Evolutionary conservation across 2,113 vertebrate species (phyloP).

Genomic region (Epinephelus fuscoguttatus): DNA sequence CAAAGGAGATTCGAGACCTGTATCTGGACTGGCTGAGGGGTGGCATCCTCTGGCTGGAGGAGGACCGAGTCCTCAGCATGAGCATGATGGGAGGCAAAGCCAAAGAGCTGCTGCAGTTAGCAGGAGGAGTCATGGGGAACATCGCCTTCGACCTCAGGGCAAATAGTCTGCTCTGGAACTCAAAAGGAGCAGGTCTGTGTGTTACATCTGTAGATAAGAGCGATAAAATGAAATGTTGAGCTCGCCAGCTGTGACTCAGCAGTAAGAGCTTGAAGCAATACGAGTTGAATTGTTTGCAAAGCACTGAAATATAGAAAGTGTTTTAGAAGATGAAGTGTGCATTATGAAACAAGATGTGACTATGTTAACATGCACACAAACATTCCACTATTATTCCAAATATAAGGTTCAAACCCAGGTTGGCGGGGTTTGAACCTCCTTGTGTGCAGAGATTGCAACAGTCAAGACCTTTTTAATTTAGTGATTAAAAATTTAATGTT

Average conservation of each 20-base stretch:
- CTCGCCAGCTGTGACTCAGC: neutral
- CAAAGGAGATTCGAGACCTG: constrained; percentile 79
- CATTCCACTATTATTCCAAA: too few relatives aligned
- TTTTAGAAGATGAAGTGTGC: neutral
- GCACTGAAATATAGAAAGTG: neutral
- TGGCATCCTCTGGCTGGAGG: constrained; percentile 87
- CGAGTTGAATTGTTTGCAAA: neutral
- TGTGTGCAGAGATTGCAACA: neutral
- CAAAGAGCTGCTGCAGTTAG: constrained; percentile 79
- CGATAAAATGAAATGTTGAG: neutral
- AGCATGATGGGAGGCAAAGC: constrained; percentile 80
- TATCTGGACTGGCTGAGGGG: constrained; percentile 88
- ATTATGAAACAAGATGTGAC: neutral
- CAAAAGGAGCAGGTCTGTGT: constrained; percentile 79
- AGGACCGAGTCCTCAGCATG: constrained; percentile 81
- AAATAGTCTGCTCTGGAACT: constrained; percentile 88
- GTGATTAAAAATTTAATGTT: too few relatives aligned
- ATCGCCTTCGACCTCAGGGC: constrained; percentile 85
- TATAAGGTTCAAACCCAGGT: too few relatives aligned
- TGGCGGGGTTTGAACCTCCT: too few relatives aligned
- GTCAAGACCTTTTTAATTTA: neutral
- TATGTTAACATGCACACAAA: too few relatives aligned
- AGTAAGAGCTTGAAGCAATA: neutral
- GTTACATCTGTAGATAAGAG: too few relatives aligned
- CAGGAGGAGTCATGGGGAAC: constrained; percentile 64